phyloP scores from a whole-genome alignment of 1,140 invertebrate genomes.

The Zeugodacus cucurbitae region DNA sequence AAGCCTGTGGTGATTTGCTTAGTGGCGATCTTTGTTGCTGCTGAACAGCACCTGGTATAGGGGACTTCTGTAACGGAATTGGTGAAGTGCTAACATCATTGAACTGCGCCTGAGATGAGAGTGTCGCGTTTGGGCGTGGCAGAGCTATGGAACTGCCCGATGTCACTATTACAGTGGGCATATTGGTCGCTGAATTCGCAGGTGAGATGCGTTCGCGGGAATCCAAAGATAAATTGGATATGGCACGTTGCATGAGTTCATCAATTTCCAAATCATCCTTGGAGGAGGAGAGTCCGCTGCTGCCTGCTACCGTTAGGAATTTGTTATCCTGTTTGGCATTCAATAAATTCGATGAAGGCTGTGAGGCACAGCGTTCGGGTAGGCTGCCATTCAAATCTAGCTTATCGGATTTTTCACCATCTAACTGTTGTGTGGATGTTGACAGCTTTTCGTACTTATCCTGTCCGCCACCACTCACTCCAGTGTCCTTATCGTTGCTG shows the following conservation, averaged over 20 bases:
- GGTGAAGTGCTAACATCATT: conserved; percentile 65
- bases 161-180: conserved; percentile 47
- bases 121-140: conserved; percentile 34
- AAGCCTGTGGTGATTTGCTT: conserved; percentile 47
- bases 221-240: conserved; percentile 63
- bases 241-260: conserved; percentile 64
- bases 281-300: conserved; percentile 42
- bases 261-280: conserved; percentile 65
- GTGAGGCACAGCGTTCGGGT: conserved; percentile 1
- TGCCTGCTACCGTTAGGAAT: conserved; percentile 54
- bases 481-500: conserved; percentile 58
- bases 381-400: conserved; percentile 4
- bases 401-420: conserved; percentile 49
- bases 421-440: conserved; percentile 58
- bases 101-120: conserved; percentile 50
- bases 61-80: conserved; percentile 60
- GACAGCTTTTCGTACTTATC: conserved; percentile 62
- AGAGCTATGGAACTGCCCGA: conserved; percentile 41
- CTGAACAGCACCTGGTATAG: conserved; percentile 46
- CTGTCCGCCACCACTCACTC: conserved; percentile 44
- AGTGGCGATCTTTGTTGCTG: conserved; percentile 42
- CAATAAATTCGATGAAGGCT: conserved; percentile 24
- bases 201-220: conserved; percentile 61
- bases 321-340: conserved; percentile 57
- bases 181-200: conserved; percentile 43